A percentile compares a stretch with the other conserved stretches of the same genome.
Conservation (phyloP, 1,140 invertebrate genomes). For the Saccostrea glomerata region DNA sequence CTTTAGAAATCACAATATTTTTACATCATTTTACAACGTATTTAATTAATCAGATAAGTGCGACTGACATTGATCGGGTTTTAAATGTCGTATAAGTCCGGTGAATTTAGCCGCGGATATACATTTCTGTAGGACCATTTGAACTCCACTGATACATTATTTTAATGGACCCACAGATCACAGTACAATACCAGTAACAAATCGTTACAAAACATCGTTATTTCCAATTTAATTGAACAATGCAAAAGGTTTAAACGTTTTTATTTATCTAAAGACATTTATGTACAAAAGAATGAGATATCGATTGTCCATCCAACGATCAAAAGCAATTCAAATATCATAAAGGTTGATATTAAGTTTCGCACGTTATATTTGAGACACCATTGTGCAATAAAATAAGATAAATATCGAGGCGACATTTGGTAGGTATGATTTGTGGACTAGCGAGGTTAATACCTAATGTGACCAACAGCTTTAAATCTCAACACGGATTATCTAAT, state of each 20-base stretch:
- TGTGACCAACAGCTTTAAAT: conserved; percentile 4
- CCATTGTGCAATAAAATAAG: conserved; percentile 28
- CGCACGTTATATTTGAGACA: neutral
- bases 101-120: neutral
- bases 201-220: neutral
- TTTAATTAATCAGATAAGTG: neutral
- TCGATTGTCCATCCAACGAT: neutral
- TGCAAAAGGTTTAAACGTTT: conserved; percentile 11
- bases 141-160: neutral
- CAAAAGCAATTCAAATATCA: conserved; percentile 25
- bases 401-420: neutral
- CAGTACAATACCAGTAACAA: neutral
- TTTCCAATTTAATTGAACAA: neutral
- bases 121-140: neutral
- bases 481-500: neutral
- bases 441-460: neutral
- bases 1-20: too few species aligned
- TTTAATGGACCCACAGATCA: neutral
- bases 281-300: conserved; percentile 27
- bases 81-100: neutral
- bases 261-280: conserved; percentile 24
- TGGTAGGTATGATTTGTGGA: neutral
- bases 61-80: neutral
- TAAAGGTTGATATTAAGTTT: conserved; percentile 20
- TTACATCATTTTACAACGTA: neutral